These are phyloP conservation scores for Papilio gigon DNA, from an alignment of 2,888 invertebrate species.

Conservation along the genomic window DNA sequence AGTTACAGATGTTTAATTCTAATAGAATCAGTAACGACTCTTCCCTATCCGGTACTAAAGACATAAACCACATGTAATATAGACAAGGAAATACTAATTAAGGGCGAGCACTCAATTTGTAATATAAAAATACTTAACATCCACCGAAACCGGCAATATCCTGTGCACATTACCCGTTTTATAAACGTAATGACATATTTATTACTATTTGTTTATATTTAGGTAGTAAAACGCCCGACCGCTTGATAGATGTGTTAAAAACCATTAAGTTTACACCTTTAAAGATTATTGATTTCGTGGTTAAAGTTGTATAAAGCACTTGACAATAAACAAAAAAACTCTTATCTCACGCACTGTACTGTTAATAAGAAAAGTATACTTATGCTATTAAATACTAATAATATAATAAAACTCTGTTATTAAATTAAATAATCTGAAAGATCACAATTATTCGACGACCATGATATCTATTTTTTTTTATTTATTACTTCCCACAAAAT, in stretches of 20 bases:
- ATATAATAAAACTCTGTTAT: too few species aligned
- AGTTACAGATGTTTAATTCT: slow-evolving; percentile 13
- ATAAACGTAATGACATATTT: slow-evolving; percentile 60
- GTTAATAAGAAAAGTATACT: too few species aligned
- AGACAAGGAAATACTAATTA: slow-evolving; percentile 61
- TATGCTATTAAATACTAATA: too few species aligned
- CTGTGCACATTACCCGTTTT: slow-evolving; percentile 53
- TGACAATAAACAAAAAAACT: background rate
- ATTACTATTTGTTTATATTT: slow-evolving; percentile 61
- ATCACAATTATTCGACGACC: too few species aligned
- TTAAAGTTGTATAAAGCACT: background rate
- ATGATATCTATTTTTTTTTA: too few species aligned
- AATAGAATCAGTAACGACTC: slow-evolving; percentile 33
- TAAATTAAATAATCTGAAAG: too few species aligned
- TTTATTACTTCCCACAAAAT: too few species aligned
- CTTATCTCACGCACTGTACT: too few species aligned
- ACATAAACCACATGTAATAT: slow-evolving; percentile 39
- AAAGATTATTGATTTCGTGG: slow-evolving; percentile 19
- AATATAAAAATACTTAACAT: slow-evolving; percentile 52
- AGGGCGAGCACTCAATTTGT: slow-evolving; percentile 57
- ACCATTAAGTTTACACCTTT: slow-evolving; percentile 13
- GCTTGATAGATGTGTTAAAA: slow-evolving; percentile 35
- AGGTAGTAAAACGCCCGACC: slow-evolving; percentile 47
- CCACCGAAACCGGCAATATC: slow-evolving; percentile 55
- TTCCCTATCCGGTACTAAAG: slow-evolving; percentile 25